Conservation (phyloP, 2,888 invertebrate species). For the Ectropis crepuscularia region DNA sequence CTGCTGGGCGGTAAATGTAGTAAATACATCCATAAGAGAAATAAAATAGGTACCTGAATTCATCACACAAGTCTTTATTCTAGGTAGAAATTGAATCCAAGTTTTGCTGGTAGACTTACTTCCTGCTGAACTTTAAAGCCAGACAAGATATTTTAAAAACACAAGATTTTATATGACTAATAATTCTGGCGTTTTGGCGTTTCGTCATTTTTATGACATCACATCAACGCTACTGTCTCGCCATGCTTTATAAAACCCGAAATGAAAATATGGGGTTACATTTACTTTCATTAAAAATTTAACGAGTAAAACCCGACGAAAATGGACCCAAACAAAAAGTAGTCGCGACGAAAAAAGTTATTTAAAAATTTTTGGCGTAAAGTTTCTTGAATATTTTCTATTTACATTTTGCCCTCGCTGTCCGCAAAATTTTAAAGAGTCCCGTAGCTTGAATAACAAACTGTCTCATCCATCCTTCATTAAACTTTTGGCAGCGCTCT, state of each 20-base stretch:
- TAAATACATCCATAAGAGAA: too few relatives aligned
- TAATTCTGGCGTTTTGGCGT: too few relatives aligned
- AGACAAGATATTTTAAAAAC: too few relatives aligned
- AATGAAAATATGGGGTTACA: not conserved
- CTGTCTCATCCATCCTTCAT: constrained; percentile 49
- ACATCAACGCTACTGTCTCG: too few relatives aligned
- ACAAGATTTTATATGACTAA: too few relatives aligned
- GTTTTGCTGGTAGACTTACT: too few relatives aligned
- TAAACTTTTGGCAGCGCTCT: constrained; percentile 51
- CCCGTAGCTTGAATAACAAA: constrained; percentile 39
- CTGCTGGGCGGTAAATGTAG: too few relatives aligned
- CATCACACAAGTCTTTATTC: too few relatives aligned
- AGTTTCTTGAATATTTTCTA: constrained; percentile 33
- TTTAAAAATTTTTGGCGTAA: constrained; percentile 23
- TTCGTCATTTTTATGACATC: too few relatives aligned
- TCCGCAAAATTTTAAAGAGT: constrained; percentile 33
- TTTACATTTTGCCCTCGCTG: constrained; percentile 31
- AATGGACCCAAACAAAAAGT: constrained; percentile 13
- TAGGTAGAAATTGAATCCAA: too few relatives aligned
- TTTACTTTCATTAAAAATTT: constrained; percentile 13
- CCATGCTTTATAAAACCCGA: not conserved
- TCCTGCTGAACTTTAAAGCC: too few relatives aligned
- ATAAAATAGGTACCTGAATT: too few relatives aligned
- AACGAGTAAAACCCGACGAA: constrained; percentile 10
- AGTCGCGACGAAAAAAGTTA: constrained; percentile 24